Percentiles rank a stretch among this genome's conserved stretches.
phyloP scores from a whole-genome alignment of 2,113 vertebrate species.

The Oplegnathus fasciatus region DNA sequence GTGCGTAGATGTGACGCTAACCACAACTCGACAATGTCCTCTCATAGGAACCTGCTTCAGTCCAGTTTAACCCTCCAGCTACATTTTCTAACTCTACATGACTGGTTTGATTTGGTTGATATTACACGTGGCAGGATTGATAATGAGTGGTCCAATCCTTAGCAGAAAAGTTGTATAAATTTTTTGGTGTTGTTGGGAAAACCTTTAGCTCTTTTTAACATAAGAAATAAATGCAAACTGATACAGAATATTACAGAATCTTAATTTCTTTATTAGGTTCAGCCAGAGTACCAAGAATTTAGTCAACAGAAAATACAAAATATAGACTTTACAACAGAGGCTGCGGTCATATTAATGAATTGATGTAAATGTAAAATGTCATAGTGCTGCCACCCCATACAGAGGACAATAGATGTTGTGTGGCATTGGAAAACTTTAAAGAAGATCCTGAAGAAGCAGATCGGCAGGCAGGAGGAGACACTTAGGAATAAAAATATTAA shows the following conservation, averaged over 20 bases:
- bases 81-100: not conserved
- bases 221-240: not conserved
- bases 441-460: not conserved
- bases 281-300: not conserved
- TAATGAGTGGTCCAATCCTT: no score
- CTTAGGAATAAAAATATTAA: not conserved
- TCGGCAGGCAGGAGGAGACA: not conserved
- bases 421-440: not conserved
- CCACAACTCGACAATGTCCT: not conserved
- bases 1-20: slow-evolving; percentile 22
- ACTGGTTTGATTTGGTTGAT: not conserved
- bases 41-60: not conserved
- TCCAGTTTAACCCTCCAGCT: not conserved
- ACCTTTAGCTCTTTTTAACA: not conserved
- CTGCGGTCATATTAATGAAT: no score
- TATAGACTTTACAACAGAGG: no score
- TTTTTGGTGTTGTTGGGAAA: not conserved
- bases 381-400: not conserved
- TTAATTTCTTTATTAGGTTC: not conserved
- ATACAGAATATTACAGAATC: not conserved
- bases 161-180: not conserved
- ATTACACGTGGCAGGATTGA: no score
- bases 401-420: not conserved
- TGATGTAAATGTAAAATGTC: not conserved
- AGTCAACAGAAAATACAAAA: no score